These are phyloP conservation scores for Triops longicaudatus DNA, from an alignment of 1,140 invertebrate species.

Conservation along the genomic window DNA sequence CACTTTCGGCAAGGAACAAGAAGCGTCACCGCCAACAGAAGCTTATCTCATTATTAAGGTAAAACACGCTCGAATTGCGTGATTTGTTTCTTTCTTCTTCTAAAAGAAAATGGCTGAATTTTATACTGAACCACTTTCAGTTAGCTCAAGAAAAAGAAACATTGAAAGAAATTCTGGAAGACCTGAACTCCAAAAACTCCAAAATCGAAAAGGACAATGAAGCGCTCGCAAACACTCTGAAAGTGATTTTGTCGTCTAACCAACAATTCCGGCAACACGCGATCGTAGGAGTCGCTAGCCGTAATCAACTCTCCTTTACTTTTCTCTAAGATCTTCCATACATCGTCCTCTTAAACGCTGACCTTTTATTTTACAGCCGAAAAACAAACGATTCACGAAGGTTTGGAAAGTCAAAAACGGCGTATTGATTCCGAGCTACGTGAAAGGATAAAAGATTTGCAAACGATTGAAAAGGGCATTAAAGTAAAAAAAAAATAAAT, in stretches of 20 bases:
- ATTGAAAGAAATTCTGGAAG: constrained; percentile 4
- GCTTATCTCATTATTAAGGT: constrained; percentile 22
- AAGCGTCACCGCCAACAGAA: background rate
- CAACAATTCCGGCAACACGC: constrained; percentile 22
- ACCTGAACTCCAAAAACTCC: background rate
- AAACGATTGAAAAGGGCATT: background rate
- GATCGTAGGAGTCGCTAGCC: background rate
- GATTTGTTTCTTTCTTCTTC: too few relatives aligned
- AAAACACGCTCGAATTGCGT: background rate
- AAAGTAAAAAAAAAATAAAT: background rate
- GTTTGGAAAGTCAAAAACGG: background rate
- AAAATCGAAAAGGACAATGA: constrained; percentile 22
- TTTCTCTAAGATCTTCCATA: background rate
- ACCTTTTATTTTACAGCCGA: background rate
- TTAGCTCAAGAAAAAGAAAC: constrained; percentile 20
- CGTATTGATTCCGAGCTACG: background rate
- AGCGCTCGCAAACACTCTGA: constrained; percentile 17
- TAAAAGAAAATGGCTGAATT: too few relatives aligned
- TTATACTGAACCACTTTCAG: background rate
- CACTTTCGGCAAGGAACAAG: background rate
- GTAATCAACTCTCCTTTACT: background rate
- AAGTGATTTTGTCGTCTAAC: constrained; percentile 2
- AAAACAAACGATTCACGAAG: background rate
- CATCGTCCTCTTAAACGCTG: too few relatives aligned
- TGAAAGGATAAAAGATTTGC: background rate